phyloP scores from a whole-genome alignment of 2,797 vertebrate genomes.

The Octomys mimax region DNA sequence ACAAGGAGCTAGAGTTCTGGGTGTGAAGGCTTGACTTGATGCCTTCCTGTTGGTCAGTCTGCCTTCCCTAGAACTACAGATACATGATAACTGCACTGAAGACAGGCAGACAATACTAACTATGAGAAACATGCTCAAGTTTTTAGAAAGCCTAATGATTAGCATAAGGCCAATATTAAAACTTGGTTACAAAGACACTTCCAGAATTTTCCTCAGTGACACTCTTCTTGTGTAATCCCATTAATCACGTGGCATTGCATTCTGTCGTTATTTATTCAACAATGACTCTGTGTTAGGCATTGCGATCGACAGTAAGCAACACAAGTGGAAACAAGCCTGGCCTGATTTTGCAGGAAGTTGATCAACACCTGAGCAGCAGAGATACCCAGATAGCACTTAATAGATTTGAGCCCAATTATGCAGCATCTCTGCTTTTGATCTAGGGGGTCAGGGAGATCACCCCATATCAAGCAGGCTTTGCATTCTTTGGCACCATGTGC shows the following conservation, averaged over 20 bases:
- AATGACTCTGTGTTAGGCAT: no score
- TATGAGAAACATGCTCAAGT: background rate
- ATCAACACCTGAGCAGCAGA: background rate
- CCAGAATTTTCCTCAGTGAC: background rate
- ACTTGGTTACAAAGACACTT: background rate
- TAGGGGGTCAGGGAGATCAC: background rate
- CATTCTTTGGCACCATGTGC: fast-evolving
- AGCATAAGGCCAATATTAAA: background rate
- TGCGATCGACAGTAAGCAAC: no score
- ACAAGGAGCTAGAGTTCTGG: background rate
- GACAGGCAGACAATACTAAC: background rate
- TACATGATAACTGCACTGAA: background rate
- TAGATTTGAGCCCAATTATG: background rate
- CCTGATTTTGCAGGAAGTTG: background rate
- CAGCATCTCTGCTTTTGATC: background rate
- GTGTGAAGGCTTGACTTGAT: background rate
- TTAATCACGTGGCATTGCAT: background rate
- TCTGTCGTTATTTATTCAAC: background rate
- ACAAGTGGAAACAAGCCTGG: background rate
- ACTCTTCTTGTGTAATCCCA: background rate
- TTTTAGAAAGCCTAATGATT: background rate
- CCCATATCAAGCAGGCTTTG: background rate
- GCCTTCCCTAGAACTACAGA: background rate
- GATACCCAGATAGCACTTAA: background rate
- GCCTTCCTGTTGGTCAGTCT: background rate